Evolutionary conservation across 2,888 invertebrate genomes (phyloP).

Genomic region (Tetranychus piercei): DNA sequence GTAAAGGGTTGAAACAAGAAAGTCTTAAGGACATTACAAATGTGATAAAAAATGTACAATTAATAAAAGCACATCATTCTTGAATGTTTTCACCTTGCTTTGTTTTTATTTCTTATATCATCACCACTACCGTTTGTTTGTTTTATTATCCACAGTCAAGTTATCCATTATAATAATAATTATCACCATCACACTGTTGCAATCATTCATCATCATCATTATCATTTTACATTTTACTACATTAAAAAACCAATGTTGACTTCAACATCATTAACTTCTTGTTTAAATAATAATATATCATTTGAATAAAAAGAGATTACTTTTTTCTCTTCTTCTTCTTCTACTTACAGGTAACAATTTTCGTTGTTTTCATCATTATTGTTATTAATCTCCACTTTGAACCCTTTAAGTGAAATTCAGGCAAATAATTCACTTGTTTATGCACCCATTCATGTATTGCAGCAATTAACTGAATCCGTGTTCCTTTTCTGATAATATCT

Average conservation of each 20-base stretch:
- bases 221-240: too few relatives aligned
- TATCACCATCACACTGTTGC: too few relatives aligned
- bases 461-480: neutral
- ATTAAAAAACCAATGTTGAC: too few relatives aligned
- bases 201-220: too few relatives aligned
- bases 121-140: too few relatives aligned
- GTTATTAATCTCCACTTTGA: neutral
- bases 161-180: too few relatives aligned
- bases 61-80: neutral
- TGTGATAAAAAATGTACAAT: neutral
- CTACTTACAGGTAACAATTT: neutral
- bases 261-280: too few relatives aligned
- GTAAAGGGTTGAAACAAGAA: neutral
- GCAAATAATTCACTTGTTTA: neutral
- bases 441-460: neutral
- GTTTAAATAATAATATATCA: neutral
- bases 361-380: neutral
- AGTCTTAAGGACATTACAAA: neutral
- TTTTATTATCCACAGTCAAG: too few relatives aligned
- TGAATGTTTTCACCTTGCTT: neutral
- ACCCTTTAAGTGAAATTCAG: neutral
- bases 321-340: neutral
- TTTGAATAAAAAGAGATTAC: neutral
- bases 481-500: neutral
- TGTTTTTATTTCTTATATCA: neutral